Evolutionary conservation across 2,113 vertebrate genomes (phyloP).

Genomic region (Crocuta crocuta): DNA sequence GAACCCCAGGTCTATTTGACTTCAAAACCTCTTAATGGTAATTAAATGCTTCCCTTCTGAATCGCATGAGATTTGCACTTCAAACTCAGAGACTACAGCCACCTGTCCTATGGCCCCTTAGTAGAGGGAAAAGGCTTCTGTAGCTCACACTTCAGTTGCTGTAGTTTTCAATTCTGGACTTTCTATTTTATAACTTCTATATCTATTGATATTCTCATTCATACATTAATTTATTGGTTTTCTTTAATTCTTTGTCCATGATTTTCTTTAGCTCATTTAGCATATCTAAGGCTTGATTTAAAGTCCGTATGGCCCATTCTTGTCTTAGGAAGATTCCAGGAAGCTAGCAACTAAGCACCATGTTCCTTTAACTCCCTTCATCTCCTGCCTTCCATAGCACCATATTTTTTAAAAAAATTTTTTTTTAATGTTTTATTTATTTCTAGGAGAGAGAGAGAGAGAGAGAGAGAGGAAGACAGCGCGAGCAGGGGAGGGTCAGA

Average conservation of each 20-base stretch:
- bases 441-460: too few relatives aligned
- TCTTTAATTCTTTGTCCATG: not conserved
- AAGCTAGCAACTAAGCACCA: not conserved
- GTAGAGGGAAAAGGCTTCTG: not conserved
- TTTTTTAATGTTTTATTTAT: too few relatives aligned
- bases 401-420: too few relatives aligned
- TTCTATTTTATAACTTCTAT: constrained; percentile 34
- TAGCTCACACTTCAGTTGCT: constrained; percentile 8
- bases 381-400: not conserved
- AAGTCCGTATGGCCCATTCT: not conserved
- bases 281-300: constrained; percentile 44
- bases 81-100: not conserved
- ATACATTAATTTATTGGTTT: not conserved
- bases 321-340: not conserved
- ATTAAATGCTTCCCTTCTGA: not conserved
- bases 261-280: constrained; percentile 25
- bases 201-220: constrained; percentile 16
- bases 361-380: constrained; percentile 15
- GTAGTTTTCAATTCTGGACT: constrained; percentile 36
- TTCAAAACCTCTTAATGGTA: constrained; percentile 24
- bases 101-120: not conserved
- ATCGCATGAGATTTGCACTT: constrained; percentile 13
- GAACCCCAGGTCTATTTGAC: not conserved
- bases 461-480: too few relatives aligned
- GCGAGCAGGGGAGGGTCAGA: too few relatives aligned